These are phyloP conservation scores for human DNA, from an alignment of 2,113 vertebrate species.

Conservation along the genomic window GRCh38 chr5:109816001-109816500, in stretches of 20 bases:
- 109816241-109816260: slow-evolving; percentile 18
- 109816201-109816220: background rate
- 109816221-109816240: background rate
- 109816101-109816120: background rate
- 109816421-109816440: background rate
- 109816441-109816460: background rate
- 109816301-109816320: slow-evolving; percentile 34
- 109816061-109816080: background rate
- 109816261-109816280: background rate
- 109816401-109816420: slow-evolving; percentile 13
- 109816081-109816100: background rate
- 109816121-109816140: background rate
- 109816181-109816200: background rate
- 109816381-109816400: background rate
- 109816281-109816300: background rate
- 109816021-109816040: background rate
- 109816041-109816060: background rate
- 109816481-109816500: background rate
- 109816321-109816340: background rate
- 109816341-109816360: background rate
- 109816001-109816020: background rate
- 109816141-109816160: background rate
- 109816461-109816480: background rate
- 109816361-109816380: background rate
- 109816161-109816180: background rate